Evolutionary conservation across 1,140 invertebrate genomes (phyloP).

Genomic region (Lepidostoma basale): DNA sequence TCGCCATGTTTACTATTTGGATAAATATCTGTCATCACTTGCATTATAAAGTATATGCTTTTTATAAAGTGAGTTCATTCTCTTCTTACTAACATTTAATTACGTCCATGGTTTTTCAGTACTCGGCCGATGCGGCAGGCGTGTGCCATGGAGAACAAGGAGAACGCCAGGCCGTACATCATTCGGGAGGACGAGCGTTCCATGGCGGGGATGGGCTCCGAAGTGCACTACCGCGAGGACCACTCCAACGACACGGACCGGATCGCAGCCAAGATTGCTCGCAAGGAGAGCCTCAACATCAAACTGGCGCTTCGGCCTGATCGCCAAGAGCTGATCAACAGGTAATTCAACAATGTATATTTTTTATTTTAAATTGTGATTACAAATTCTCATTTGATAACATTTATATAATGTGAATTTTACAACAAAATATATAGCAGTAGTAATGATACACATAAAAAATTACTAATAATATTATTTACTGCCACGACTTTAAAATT

Average conservation of each 20-base stretch:
- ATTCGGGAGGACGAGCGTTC: conserved; percentile 68
- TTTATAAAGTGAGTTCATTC: too few relatives aligned
- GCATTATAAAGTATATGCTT: too few relatives aligned
- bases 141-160: conserved; percentile 81
- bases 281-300: conserved; percentile 94
- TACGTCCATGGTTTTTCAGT: conserved; percentile 56
- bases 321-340: conserved; percentile 92
- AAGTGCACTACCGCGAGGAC: conserved; percentile 80
- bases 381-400: too few relatives aligned
- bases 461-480: too few relatives aligned
- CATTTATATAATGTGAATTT: too few relatives aligned
- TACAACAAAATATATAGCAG: too few relatives aligned
- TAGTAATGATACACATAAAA: too few relatives aligned
- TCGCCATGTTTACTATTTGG: too few relatives aligned
- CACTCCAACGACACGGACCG: conserved; percentile 61
- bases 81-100: too few relatives aligned
- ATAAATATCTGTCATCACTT: too few relatives aligned
- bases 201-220: conserved; percentile 69
- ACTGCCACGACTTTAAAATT: too few relatives aligned
- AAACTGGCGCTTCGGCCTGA: conserved; percentile 92
- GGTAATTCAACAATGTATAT: conserved; percentile 48
- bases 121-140: conserved; percentile 79
- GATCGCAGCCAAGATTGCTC: conserved; percentile 88
- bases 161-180: conserved; percentile 80
- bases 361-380: too few relatives aligned